Conservation (phyloP, 2,797 vertebrate genomes). For the Huso huso region DNA sequence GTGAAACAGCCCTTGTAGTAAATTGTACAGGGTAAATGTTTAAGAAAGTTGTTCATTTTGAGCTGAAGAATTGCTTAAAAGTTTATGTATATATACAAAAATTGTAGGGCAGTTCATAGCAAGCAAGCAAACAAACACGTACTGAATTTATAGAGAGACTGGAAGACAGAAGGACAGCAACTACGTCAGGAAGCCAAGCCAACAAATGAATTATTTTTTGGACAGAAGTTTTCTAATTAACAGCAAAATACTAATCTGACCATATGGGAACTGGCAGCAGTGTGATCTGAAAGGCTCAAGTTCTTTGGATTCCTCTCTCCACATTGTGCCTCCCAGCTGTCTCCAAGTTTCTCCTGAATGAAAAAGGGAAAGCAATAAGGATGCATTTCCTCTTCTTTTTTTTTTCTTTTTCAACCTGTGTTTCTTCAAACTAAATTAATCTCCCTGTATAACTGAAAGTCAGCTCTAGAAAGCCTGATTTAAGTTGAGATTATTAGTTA, state of each 20-base stretch:
- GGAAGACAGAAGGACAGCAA: not conserved
- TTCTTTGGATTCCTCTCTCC: not conserved
- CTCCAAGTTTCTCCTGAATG: not conserved
- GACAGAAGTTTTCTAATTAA: constrained; percentile 3
- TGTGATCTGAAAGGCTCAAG: not conserved
- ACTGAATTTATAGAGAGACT: not conserved
- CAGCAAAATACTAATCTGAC: not conserved
- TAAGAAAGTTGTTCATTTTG: too few species aligned
- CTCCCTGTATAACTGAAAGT: too few species aligned
- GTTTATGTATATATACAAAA: too few species aligned
- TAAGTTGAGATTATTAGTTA: too few species aligned
- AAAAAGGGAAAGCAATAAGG: not conserved
- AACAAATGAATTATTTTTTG: not conserved
- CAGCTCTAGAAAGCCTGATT: too few species aligned
- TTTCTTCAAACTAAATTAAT: too few species aligned
- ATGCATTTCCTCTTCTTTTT: too few species aligned
- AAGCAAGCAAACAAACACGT: too few species aligned
- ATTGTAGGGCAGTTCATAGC: too few species aligned
- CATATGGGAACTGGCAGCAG: constrained; percentile 1
- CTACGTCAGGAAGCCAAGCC: not conserved
- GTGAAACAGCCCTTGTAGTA: not conserved
- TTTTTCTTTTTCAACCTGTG: too few species aligned
- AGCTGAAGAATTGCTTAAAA: constrained; percentile 23
- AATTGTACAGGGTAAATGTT: too few species aligned
- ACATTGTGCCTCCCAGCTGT: not conserved